Evolutionary conservation across 2,797 vertebrate genomes (phyloP), one percentile per base, ranked within the genome.

Genomic region (Lutjanus campechanus): DNA sequence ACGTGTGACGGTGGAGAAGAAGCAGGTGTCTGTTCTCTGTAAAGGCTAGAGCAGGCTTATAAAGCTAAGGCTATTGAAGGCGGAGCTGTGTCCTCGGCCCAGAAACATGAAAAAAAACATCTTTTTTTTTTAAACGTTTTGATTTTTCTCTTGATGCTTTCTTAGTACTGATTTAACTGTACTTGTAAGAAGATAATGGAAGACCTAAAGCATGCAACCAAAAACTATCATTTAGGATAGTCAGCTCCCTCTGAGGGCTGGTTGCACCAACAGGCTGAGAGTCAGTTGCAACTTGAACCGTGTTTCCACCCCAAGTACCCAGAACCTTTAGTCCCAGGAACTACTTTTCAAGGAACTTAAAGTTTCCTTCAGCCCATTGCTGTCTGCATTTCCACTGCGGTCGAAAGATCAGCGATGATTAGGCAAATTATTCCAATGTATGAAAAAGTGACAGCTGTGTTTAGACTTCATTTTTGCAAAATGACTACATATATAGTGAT

Each of bases 1-100:
- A 87, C 71, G 10, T 67, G 64, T 56, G 79, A 58, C 11, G 11
- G 85, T 47, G 73, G 76, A 79, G 86, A 69, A 83, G 82, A 69
- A 83, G 82, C 79, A n/a, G 70, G 66, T 61, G 68, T 53, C 36
- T 16, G 56, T 65, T 71, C 61, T 58, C 19, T 49, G 62, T 89
- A 86, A 91, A 94, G 91, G 91, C 91, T 81, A 84, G 82, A 85
- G 81, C 85, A 85, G 87, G 91, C 85, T 74, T 89, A 71, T 82
- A 79, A 86, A 92, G 91, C 91, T 93, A 93, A 93, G 90, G 90
- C 91, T 85, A 89, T 53, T 36, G 64, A 69, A 69, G 81, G 85
- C 84, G 70, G 81, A 84, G 78, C 77, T 43, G 17, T 4, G 63
- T 66, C 55, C 79, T 87, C 69, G 54, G 61, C 76, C 77, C 20